Evolutionary conservation across 2,888 invertebrate species (phyloP).

Genomic region (Malthinus seriepunctatus): DNA sequence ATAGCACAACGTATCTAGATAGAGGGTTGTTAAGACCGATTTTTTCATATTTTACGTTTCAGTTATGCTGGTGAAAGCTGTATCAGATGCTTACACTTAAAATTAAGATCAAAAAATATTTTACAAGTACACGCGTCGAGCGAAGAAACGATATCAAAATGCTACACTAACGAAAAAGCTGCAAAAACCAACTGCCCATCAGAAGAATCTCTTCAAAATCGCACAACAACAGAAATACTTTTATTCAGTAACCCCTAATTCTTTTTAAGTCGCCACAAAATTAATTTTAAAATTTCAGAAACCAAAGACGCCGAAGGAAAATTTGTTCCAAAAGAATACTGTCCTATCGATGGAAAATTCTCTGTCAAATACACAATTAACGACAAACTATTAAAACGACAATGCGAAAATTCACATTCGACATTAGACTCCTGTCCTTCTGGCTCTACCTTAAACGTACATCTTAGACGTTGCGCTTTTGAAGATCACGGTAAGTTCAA

Average conservation of each 20-base stretch:
- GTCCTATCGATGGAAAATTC: slow-evolving; percentile 66
- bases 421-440: slow-evolving; percentile 65
- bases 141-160: slow-evolving; percentile 58
- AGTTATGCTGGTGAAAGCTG: slow-evolving; percentile 62
- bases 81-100: slow-evolving; percentile 64
- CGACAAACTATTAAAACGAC: slow-evolving; percentile 55
- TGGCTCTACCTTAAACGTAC: slow-evolving; percentile 61
- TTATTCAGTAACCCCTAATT: slow-evolving; percentile 58
- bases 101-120: slow-evolving; percentile 63
- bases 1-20: too few relatives aligned
- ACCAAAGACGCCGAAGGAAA: slow-evolving; percentile 58
- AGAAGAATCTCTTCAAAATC: slow-evolving; percentile 48
- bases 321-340: slow-evolving; percentile 61
- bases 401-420: slow-evolving; percentile 61
- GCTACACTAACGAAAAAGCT: slow-evolving; percentile 63
- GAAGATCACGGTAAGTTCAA: slow-evolving; percentile 56
- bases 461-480: slow-evolving; percentile 61
- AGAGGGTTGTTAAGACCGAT: neutral
- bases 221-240: slow-evolving; percentile 55
- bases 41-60: neutral
- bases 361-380: slow-evolving; percentile 61
- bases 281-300: slow-evolving; percentile 50
- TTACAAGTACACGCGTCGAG: slow-evolving; percentile 64
- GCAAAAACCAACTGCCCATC: slow-evolving; percentile 63
- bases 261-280: slow-evolving; percentile 7